Evolutionary conservation across 2,113 vertebrate genomes (phyloP), one percentile per base, ranked within the genome.

Genomic region (Lepisosteus oculatus): DNA sequence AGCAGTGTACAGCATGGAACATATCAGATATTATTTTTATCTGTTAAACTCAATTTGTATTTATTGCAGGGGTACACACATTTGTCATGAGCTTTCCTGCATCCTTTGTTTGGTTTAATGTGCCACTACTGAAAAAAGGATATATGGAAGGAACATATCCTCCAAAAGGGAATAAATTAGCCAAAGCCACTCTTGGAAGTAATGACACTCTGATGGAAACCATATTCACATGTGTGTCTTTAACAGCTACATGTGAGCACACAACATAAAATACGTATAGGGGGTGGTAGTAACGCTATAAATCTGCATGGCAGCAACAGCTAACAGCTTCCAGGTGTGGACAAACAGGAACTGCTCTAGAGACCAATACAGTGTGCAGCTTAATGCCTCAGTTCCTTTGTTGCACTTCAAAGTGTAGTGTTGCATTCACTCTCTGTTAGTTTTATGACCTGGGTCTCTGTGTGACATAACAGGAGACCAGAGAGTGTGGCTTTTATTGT

Each of bases 251-350:
- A 78, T 78, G 69, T 73, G 75, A 85, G 85, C 74, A 72, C 77
- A 74, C 74, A 72, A 68, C 69, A 74, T 83, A 85, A 79, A 79
- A 78, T 76, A 47, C 17, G 17, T 29, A 29, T 29, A 29, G 17
- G 17, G 47, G 67, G 70, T 56, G 61, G 77, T 76, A 74, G 72
- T 78, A 81, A 81, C 17, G 62, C 79, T 65, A 78, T 77, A 88
- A 88, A 85, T 77, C 76, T 59, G 72, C 57, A 69, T 2, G 55
- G 80, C 78, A 80, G 86, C 84, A 87, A 83, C 75, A 83, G 72
- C 84, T 90, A 92, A 94, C 82, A 79, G 84, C 79, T 90, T 90
- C 87, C 93, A 93, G 91, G 90, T 92, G 87, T 87, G 82, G 72
- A 56, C 47, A 45, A 79, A 80, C 76, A 65, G 68, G 62, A 76